phyloP scores from a whole-genome alignment of 2,888 invertebrate genomes.

The Coleophora flavipennella region DNA sequence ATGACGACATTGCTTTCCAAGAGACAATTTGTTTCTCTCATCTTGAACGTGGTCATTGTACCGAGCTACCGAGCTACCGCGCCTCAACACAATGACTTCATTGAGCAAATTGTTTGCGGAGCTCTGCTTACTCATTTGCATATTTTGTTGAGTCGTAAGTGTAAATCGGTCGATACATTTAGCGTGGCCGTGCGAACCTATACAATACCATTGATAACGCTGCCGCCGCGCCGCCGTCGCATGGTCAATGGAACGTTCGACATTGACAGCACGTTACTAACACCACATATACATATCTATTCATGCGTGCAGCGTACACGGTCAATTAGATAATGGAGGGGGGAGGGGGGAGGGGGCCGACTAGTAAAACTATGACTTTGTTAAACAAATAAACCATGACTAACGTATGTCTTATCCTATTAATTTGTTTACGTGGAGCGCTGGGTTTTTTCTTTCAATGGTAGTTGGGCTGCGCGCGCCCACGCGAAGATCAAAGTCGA shows the following conservation, averaged over 20 bases:
- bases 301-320: slow-evolving; percentile 8
- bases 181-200: too few species aligned
- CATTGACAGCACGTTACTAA: slow-evolving; percentile 23
- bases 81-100: too few species aligned
- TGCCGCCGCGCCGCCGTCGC: slow-evolving; percentile 9
- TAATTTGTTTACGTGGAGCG: slow-evolving; percentile 24
- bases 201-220: too few species aligned
- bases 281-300: slow-evolving; percentile 1
- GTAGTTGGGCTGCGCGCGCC: slow-evolving; percentile 20
- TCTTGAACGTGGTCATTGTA: too few species aligned
- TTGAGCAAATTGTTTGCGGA: slow-evolving; percentile 19
- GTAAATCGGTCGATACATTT: too few species aligned
- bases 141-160: too few species aligned
- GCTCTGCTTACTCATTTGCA: background rate
- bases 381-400: slow-evolving; percentile 2
- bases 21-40: too few species aligned
- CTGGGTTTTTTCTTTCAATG: slow-evolving; percentile 20
- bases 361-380: background rate
- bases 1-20: too few species aligned
- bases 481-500: slow-evolving; percentile 23
- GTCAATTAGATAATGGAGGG: slow-evolving; percentile 14
- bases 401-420: slow-evolving; percentile 2
- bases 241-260: slow-evolving; percentile 48
- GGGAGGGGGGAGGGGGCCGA: background rate
- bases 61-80: too few species aligned